phyloP scores from a whole-genome alignment of 2,797 vertebrate species.

The Squalus acanthias region DNA sequence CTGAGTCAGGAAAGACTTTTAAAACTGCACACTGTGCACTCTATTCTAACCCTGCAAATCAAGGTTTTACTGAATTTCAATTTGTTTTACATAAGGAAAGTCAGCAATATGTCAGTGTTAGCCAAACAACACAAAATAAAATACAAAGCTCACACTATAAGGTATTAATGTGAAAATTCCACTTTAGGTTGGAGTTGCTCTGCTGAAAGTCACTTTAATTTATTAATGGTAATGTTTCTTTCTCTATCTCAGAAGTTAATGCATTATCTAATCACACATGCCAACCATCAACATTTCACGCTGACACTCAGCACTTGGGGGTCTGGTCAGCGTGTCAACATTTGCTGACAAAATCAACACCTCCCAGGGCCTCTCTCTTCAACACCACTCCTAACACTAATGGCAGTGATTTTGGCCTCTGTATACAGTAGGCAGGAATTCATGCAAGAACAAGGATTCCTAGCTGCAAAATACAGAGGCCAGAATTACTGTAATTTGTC shows the following conservation, averaged over 20 bases:
- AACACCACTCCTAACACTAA: neutral
- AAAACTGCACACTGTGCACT: neutral
- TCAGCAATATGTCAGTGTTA: neutral
- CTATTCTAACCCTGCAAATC: neutral
- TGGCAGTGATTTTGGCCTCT: neutral
- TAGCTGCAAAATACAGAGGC: neutral
- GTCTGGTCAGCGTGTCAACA: neutral
- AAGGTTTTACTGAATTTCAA: neutral
- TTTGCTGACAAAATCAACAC: neutral
- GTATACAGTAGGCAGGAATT: neutral
- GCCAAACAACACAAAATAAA: neutral
- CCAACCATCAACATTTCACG: neutral
- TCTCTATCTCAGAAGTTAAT: neutral
- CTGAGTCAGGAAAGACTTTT: neutral
- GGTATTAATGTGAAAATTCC: neutral
- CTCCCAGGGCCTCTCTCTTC: neutral
- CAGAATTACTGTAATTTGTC: neutral
- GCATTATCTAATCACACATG: neutral
- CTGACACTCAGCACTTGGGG: neutral
- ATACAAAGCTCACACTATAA: neutral
- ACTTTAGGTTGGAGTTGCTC: neutral
- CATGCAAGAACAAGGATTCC: neutral
- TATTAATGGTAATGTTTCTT: neutral
- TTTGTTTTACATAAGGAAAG: neutral
- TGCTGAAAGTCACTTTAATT: neutral